Evolutionary conservation across 2,888 invertebrate genomes (phyloP).

Genomic region (Linnaemya tessellans): DNA sequence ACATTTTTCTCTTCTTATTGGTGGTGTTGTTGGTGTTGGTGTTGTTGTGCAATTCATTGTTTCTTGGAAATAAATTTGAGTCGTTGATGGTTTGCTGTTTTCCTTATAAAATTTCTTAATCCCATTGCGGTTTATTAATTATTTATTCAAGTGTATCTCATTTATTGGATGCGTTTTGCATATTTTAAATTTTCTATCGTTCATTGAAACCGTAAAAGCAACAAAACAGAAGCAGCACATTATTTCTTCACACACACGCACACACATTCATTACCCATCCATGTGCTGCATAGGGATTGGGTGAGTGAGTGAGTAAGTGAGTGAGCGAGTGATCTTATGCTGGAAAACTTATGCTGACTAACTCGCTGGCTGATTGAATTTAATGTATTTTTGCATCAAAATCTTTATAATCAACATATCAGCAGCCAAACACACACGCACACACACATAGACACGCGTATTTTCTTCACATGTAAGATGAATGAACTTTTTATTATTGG

Average conservation of each 20-base stretch:
- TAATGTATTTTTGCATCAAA: constrained; percentile 41
- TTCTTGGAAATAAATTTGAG: constrained; percentile 45
- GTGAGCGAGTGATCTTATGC: constrained; percentile 23
- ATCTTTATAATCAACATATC: constrained; percentile 64
- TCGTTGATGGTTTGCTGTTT: constrained; percentile 31
- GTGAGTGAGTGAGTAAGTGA: constrained; percentile 1
- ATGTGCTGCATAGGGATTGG: background rate
- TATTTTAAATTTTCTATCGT: constrained; percentile 69
- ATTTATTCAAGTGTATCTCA: constrained; percentile 66
- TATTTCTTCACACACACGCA: background rate
- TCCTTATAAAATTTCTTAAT: constrained; percentile 57
- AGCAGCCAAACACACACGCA: constrained; percentile 18
- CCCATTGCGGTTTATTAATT: constrained; percentile 67
- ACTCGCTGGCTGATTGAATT: constrained; percentile 47
- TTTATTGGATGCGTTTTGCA: constrained; percentile 57
- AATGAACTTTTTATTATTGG: constrained; percentile 66
- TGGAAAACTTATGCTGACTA: constrained; percentile 36
- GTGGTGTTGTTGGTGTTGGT: too few relatives aligned
- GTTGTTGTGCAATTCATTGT: constrained; percentile 17
- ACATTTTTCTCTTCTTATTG: background rate
- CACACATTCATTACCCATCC: background rate
- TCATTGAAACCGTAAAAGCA: constrained; percentile 64
- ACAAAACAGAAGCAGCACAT: constrained; percentile 11
- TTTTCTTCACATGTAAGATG: constrained; percentile 43
- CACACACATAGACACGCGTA: constrained; percentile 13